Conservation (phyloP, 2,797 vertebrate species). For the Danio jaintianensis region DNA sequence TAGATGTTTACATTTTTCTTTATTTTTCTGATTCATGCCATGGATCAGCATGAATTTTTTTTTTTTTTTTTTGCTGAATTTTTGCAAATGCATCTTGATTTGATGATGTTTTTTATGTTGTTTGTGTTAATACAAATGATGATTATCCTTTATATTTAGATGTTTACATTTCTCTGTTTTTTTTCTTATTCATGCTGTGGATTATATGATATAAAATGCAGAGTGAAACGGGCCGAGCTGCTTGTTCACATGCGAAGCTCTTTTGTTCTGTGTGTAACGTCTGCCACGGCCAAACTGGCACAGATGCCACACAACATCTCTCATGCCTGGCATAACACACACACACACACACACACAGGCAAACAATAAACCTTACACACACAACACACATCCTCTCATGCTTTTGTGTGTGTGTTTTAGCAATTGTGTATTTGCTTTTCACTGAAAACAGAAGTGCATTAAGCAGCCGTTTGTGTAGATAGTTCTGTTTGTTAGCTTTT, state of each 20-base stretch:
- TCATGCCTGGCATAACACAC: slow-evolving; percentile 21
- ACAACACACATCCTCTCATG: neutral
- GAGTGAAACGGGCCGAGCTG: neutral
- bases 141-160: neutral
- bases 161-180: neutral
- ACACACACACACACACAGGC: slow-evolving; percentile 24
- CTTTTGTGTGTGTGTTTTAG: neutral
- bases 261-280: slow-evolving; percentile 39
- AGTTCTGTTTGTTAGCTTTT: too few species aligned
- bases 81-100: neutral
- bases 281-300: slow-evolving; percentile 38
- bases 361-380: neutral
- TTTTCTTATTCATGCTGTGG: neutral
- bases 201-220: neutral
- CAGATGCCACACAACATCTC: slow-evolving; percentile 39
- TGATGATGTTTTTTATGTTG: neutral
- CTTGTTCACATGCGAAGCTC: neutral
- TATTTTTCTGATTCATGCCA: too few species aligned
- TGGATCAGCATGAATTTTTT: neutral
- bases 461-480: neutral
- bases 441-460: neutral
- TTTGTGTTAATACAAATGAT: neutral
- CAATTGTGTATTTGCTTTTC: slow-evolving; percentile 13
- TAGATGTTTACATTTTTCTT: neutral
- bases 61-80: neutral